Evolutionary conservation across 2,113 vertebrate genomes (phyloP).

Genomic region (Setophaga coronata): DNA sequence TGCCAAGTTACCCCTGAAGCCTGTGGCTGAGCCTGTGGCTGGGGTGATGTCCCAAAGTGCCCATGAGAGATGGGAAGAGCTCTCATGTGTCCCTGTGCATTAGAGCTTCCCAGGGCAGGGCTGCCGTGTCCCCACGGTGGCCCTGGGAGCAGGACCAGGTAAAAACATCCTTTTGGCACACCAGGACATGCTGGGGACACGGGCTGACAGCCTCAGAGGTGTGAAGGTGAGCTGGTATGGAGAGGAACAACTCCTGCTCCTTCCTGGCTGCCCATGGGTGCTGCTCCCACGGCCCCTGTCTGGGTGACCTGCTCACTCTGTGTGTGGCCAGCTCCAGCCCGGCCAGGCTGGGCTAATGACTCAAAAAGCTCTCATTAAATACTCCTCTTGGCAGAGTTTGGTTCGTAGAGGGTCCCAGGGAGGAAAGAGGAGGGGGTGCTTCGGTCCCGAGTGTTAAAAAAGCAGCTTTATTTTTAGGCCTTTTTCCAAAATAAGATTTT

Average conservation of each 20-base stretch:
- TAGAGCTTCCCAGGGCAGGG: not conserved
- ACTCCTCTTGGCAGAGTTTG: slow-evolving; percentile 3
- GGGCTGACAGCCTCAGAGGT: fast-evolving
- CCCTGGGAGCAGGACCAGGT: fast-evolving
- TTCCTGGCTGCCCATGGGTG: fast-evolving
- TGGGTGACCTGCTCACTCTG: not conserved
- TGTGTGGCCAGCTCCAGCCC: not conserved
- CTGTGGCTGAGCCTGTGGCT: not conserved
- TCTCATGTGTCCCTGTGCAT: not conserved
- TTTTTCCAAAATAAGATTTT: slow-evolving; percentile 23
- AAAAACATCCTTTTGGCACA: not conserved
- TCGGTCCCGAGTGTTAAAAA: not conserved
- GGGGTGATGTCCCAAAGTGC: not conserved
- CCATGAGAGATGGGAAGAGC: fast-evolving
- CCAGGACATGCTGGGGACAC: fast-evolving
- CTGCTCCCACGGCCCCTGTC: fast-evolving
- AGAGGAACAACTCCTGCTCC: fast-evolving
- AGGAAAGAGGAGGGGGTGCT: fast-evolving
- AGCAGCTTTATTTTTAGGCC: not conserved
- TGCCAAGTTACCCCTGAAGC: not conserved
- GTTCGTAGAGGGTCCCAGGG: not conserved
- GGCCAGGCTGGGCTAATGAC: not conserved
- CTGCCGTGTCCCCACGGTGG: fast-evolving
- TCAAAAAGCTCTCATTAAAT: slow-evolving; percentile 20
- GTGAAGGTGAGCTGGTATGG: fast-evolving